Conservation (phyloP, 2,888 invertebrate species). For the Tethea ocularis region DNA sequence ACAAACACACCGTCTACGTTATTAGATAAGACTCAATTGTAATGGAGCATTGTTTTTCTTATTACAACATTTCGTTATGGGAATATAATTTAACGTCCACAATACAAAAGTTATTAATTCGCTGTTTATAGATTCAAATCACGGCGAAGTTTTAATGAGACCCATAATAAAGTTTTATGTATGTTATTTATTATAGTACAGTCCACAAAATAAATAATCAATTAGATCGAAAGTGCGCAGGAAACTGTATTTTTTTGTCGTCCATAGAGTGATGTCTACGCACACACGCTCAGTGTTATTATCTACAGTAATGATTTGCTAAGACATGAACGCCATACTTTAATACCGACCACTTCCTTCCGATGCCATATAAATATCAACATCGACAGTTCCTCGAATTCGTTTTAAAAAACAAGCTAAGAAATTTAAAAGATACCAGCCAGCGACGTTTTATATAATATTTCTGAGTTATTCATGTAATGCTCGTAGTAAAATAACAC, state of each 20-base stretch:
- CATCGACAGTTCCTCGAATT: slow-evolving; percentile 30
- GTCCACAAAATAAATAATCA: slow-evolving; percentile 58
- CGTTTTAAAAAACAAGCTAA: slow-evolving; percentile 23
- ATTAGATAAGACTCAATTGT: slow-evolving; percentile 61
- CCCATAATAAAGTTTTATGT: slow-evolving; percentile 57
- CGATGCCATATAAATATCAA: slow-evolving; percentile 70
- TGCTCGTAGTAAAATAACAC: slow-evolving; percentile 39
- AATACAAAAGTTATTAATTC: slow-evolving; percentile 11
- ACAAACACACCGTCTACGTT: slow-evolving; percentile 61
- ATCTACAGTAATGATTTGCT: slow-evolving; percentile 69
- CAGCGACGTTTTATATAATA: slow-evolving; percentile 4
- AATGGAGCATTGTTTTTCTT: slow-evolving; percentile 69
- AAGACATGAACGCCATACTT: slow-evolving; percentile 64
- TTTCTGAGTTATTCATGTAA: slow-evolving; percentile 26
- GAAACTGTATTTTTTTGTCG: slow-evolving; percentile 63
- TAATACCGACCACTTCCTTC: slow-evolving; percentile 79
- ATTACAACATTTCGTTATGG: slow-evolving; percentile 44
- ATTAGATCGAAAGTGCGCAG: slow-evolving; percentile 63
- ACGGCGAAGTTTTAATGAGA: slow-evolving; percentile 52
- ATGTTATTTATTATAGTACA: slow-evolving; percentile 56
- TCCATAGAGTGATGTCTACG: slow-evolving; percentile 26
- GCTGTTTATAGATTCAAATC: slow-evolving; percentile 50
- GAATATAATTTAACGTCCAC: slow-evolving; percentile 24
- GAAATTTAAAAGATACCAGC: not conserved
- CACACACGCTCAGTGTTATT: slow-evolving; percentile 40